Base-by-base conservation (phyloP, 2,797 vertebrate species). In the Enteromius treurensis region DNA sequence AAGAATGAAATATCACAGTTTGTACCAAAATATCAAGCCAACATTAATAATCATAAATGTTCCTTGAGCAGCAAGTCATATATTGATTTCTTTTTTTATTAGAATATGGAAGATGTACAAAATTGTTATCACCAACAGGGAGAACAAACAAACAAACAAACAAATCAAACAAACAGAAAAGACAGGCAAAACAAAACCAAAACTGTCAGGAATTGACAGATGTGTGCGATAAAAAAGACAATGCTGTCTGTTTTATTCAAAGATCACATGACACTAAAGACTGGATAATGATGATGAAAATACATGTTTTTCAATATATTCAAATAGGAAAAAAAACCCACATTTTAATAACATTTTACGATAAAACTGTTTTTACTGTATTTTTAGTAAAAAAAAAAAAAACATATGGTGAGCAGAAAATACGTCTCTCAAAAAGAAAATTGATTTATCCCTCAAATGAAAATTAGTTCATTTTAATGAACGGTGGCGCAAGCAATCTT, bases 251-350 rank as follows among this genome's bases (percentile, higher is more conserved):
- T 26, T 26, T 26, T 26, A 26, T 26, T 26, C 26, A 26, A 60
- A n/a, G 55, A 60, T 14, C 4, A 21, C 23, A 17, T 13, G 37
- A 68, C 37, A 68, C 67, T 69, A 13, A 42, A 69, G 21, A 42
- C 37, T 69, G 37, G 32, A 42, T 69, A 69, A 42, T 69, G 11
- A 42, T 45, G 21, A n/a, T 58, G 55, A 58, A 68, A 68, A 68
- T n/a, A 0, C 65, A 70, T 3, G 26, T 0, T 70, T 47, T 26
- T 7, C 10, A 23, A 23, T 8, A 1, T 45, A 69, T 42, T 69
- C 11, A 23, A 1, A 15, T 7, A 45, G 40, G 26, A 1, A 1
- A 70, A 70, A 45, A 45, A 5, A 8, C 5, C 2, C 9, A 15
- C 42, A 23, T 15, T 4, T 7, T 15, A 17, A 26, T 70, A 47